phyloP scores from a whole-genome alignment of 2,113 vertebrate genomes.

The Semnornis frantzii region DNA sequence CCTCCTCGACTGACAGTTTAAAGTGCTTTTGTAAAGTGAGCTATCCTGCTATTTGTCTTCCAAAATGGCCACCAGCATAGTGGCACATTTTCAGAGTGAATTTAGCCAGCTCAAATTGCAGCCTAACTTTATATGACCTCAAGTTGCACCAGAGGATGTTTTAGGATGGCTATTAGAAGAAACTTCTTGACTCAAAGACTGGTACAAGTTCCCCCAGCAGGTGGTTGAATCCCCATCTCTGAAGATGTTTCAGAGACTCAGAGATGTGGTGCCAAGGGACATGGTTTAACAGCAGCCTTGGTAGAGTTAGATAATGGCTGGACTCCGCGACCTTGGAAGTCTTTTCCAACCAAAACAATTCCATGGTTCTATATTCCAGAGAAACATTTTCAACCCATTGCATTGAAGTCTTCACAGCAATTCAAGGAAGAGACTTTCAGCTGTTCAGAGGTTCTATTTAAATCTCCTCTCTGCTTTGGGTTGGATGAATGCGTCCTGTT shows the following conservation, averaged over 20 bases:
- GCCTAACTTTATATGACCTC: not conserved
- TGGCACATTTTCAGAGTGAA: not conserved
- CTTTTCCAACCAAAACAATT: no score
- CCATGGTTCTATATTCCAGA: not conserved
- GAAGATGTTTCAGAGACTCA: no score
- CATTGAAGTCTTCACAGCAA: not conserved
- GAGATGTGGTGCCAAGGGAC: no score
- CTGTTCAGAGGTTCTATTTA: not conserved
- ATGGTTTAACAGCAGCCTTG: no score
- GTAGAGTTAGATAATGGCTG: no score
- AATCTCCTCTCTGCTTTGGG: not conserved
- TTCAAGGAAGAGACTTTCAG: not conserved
- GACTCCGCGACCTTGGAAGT: no score
- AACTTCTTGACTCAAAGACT: no score
- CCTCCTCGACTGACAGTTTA: not conserved
- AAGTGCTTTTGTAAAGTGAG: not conserved
- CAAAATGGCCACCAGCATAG: not conserved
- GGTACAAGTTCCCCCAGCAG: no score
- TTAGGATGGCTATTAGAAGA: no score
- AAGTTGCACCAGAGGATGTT: no score
- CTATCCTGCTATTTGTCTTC: not conserved
- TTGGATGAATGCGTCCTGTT: not conserved
- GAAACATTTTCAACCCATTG: not conserved
- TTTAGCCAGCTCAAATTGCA: not conserved
- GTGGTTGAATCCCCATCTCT: no score